Evolutionary conservation across 2,888 invertebrate genomes (phyloP), one percentile per base, ranked within the genome.

Genomic region (Limulus polyphemus): DNA sequence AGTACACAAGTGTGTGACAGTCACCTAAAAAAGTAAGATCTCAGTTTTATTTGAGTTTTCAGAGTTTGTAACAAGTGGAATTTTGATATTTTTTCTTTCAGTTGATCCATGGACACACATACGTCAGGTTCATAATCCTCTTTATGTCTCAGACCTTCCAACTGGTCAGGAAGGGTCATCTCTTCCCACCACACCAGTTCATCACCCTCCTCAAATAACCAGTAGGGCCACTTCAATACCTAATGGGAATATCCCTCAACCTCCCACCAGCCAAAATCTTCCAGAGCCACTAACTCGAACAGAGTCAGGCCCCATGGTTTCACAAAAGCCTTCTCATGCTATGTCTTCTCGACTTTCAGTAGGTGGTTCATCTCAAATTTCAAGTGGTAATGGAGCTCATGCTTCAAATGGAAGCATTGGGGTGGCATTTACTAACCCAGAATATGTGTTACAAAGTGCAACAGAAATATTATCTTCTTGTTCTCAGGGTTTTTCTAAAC

Each of bases 371-470:
- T 62, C 58, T 49, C 58, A 58, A 16, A 60, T 59, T 47, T 58
- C 62, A 12, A 47, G 46, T 2, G 57, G 62, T 7, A 60, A 63
- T 50, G 61, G 62, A 14, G 60, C 63, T 11, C 60, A 63, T 32
- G 57, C 59, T 11, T 60, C 66, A 16, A 55, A 16, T 32, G 49
- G 51, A 52, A 51, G 61, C 58, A 62, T 62, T 49, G 56, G 56
- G 13, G 63, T 63, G 61, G 66, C 78, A 47, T 60, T 67, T 50
- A 65, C 66, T 56, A 67, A 64, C 60, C 62, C 65, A 60, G 67
- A 67, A 62, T 68, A 67, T 50, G 67, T 67, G 58, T 57, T 67
- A 56, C 63, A 65, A 17, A 59, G 16, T 48, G 57, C 63, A 16
- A 60, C 57, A 13, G 61, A 59, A 17, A 56, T 51, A 47, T 49